These are phyloP conservation scores for Choreutis nemorana DNA, from an alignment of 2,888 invertebrate genomes.

Conservation along the genomic window DNA sequence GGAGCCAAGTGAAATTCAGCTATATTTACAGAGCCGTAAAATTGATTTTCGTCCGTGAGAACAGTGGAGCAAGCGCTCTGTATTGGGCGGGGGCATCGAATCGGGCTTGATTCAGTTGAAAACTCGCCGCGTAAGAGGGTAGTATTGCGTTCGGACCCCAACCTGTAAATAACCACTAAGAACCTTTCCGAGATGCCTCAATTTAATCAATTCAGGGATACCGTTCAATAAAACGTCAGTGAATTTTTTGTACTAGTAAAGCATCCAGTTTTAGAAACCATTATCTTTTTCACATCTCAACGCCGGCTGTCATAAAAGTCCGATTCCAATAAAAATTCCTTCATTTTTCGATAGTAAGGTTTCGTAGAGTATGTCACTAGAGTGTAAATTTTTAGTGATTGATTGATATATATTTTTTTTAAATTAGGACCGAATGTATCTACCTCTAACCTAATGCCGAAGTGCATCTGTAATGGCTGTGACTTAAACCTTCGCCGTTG, in stretches of 20 bases:
- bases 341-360: too few species aligned
- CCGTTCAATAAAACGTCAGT: slow-evolving; percentile 28
- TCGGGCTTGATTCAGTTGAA: slow-evolving; percentile 61
- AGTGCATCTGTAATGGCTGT: slow-evolving; percentile 54
- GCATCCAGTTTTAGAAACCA: slow-evolving; percentile 9
- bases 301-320: slow-evolving; percentile 37
- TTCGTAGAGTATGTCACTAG: too few species aligned
- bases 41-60: slow-evolving; percentile 17
- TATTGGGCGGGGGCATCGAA: slow-evolving; percentile 64
- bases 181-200: slow-evolving; percentile 50
- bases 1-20: slow-evolving; percentile 21
- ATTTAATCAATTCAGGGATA: slow-evolving; percentile 30
- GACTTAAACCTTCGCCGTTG: slow-evolving; percentile 49
- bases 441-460: slow-evolving; percentile 53
- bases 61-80: slow-evolving; percentile 59
- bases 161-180: slow-evolving; percentile 42
- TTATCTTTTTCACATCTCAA: slow-evolving; percentile 12
- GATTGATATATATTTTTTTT: too few species aligned
- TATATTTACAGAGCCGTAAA: slow-evolving; percentile 17
- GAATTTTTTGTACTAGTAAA: slow-evolving; percentile 13
- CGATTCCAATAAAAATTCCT: slow-evolving; percentile 32
- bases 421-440: too few species aligned
- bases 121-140: slow-evolving; percentile 50
- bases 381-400: too few species aligned
- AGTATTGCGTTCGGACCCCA: slow-evolving; percentile 41